phyloP scores from a whole-genome alignment of 1,140 invertebrate species.

The Trichomalopsis sarcophagae region DNA sequence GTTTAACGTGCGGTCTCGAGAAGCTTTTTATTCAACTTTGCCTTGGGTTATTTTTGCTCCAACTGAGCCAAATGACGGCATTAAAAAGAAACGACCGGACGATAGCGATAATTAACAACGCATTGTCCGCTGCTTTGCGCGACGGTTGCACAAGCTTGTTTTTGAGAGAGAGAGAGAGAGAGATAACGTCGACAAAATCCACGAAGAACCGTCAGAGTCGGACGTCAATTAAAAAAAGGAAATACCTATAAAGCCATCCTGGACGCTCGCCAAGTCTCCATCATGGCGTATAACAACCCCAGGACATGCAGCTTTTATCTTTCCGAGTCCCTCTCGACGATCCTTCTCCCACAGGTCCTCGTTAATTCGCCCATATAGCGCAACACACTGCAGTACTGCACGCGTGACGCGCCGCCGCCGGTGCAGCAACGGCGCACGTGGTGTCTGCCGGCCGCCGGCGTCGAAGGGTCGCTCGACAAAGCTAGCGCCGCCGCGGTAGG shows the following conservation, averaged over 20 bases:
- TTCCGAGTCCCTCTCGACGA: background rate
- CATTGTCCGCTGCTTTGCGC: too few relatives aligned
- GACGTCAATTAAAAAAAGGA: background rate
- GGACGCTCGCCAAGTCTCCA: background rate
- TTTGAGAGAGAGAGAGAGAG: too few relatives aligned
- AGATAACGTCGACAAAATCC: too few relatives aligned
- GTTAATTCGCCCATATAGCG: slow-evolving; percentile 18
- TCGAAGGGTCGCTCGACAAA: slow-evolving; percentile 8
- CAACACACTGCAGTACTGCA: background rate
- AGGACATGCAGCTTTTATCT: background rate
- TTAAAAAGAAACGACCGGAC: too few relatives aligned
- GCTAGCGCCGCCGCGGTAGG: background rate
- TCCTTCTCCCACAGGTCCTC: slow-evolving; percentile 28
- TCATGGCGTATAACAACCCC: background rate
- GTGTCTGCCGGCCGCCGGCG: slow-evolving; percentile 51
- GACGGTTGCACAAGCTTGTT: too few relatives aligned
- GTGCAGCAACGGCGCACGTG: slow-evolving; percentile 54
- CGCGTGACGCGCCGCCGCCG: too few relatives aligned
- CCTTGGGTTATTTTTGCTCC: too few relatives aligned
- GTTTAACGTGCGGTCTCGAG: background rate
- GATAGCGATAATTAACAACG: too few relatives aligned
- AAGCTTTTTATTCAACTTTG: too few relatives aligned
- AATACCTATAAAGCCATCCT: background rate
- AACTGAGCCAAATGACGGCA: too few relatives aligned
- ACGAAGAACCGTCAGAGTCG: too few relatives aligned